These are phyloP conservation scores for Meteorus colon DNA, from an alignment of 2,888 invertebrate genomes.

Conservation along the genomic window DNA sequence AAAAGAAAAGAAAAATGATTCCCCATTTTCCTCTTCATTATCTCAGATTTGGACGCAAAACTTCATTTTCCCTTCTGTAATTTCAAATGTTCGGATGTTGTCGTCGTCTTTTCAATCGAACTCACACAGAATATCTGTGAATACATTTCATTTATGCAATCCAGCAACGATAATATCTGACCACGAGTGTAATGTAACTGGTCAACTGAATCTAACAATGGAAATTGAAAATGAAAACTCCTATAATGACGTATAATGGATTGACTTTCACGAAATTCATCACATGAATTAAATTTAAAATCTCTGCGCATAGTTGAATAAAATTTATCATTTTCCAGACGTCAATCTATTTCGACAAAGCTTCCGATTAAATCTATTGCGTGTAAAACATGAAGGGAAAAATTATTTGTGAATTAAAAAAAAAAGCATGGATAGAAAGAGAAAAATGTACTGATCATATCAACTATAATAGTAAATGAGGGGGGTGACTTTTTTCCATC, in stretches of 20 bases:
- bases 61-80: background rate
- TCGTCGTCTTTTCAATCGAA: background rate
- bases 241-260: background rate
- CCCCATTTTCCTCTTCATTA: background rate
- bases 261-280: background rate
- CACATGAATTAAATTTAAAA: background rate
- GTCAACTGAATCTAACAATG: background rate
- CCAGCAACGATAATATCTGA: background rate
- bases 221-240: background rate
- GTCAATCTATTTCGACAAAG: background rate
- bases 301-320: background rate
- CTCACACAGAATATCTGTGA: background rate
- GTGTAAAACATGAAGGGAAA: background rate
- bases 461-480: constrained; percentile 6
- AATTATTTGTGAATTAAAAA: constrained; percentile 7
- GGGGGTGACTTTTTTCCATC: background rate
- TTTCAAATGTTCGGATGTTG: background rate
- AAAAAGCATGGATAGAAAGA: background rate
- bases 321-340: background rate
- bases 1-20: background rate
- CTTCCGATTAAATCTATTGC: background rate
- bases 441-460: background rate
- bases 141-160: constrained; percentile 10
- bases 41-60: background rate
- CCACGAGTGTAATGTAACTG: background rate